Evolutionary conservation across 2,888 invertebrate species (phyloP).

Genomic region (Beris chalybata): DNA sequence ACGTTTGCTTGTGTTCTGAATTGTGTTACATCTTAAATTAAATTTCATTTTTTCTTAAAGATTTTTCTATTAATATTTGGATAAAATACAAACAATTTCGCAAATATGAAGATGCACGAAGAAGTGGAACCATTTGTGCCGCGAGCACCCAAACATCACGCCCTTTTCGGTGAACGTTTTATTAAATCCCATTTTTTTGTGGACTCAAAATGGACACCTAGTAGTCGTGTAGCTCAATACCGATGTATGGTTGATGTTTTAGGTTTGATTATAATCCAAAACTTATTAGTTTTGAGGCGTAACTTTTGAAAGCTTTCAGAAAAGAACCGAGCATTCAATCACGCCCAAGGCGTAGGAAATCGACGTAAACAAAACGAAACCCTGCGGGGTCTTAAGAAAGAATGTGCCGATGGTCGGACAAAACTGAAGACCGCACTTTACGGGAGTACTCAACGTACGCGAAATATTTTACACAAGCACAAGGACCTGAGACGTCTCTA

Average conservation of each 20-base stretch:
- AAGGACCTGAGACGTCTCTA: conserved; percentile 52
- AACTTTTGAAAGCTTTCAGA: conserved; percentile 23
- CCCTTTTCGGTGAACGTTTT: conserved; percentile 50
- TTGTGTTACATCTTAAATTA: not conserved
- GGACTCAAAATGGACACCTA: conserved; percentile 51
- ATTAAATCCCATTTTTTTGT: conserved; percentile 51
- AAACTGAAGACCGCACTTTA: conserved; percentile 48
- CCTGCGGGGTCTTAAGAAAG: conserved; percentile 42
- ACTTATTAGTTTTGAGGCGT: not conserved
- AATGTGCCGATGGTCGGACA: conserved; percentile 50
- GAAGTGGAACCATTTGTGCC: conserved; percentile 46
- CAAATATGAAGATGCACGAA: conserved; percentile 20
- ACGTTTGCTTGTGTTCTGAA: no score
- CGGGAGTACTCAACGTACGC: conserved; percentile 46
- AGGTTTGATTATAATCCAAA: conserved; percentile 40
- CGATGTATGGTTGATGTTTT: conserved; percentile 49
- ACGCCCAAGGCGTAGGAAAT: conserved; percentile 16
- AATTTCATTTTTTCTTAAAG: not conserved
- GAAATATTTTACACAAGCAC: conserved; percentile 50
- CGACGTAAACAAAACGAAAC: conserved; percentile 14
- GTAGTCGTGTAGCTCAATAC: conserved; percentile 49
- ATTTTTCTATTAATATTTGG: conserved; percentile 1
- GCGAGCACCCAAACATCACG: conserved; percentile 48
- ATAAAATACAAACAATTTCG: not conserved
- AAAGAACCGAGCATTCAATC: conserved; percentile 32